phyloP scores from a whole-genome alignment of 2,888 invertebrate species.

The Andrena trimmerana region DNA sequence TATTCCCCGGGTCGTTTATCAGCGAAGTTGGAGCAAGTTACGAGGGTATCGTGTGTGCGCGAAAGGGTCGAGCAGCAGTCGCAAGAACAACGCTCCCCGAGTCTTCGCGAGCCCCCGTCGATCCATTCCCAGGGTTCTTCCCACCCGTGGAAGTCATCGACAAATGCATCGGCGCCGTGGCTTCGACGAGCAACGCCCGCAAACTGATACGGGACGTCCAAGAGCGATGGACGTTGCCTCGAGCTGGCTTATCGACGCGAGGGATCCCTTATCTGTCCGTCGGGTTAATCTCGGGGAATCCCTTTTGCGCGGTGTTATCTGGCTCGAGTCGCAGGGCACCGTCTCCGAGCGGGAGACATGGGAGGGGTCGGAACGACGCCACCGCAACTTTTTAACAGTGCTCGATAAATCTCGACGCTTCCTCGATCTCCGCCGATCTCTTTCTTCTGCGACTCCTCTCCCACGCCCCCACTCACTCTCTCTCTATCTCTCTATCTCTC shows the following conservation, averaged over 20 bases:
- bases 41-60: slow-evolving; percentile 11
- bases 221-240: slow-evolving; percentile 72
- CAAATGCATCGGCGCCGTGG: slow-evolving; percentile 55
- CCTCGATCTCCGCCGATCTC: slow-evolving; percentile 26
- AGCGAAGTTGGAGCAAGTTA: neutral
- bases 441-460: slow-evolving; percentile 2
- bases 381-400: slow-evolving; percentile 79
- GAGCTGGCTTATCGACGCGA: slow-evolving; percentile 74
- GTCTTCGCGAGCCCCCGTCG: neutral
- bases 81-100: slow-evolving; percentile 19
- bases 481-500: slow-evolving; percentile 11
- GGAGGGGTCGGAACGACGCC: slow-evolving; percentile 33
- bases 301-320: slow-evolving; percentile 76
- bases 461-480: neutral
- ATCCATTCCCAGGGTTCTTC: slow-evolving; percentile 15
- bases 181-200: slow-evolving; percentile 44
- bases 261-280: slow-evolving; percentile 76
- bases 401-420: slow-evolving; percentile 77
- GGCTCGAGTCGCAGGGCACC: slow-evolving; percentile 63
- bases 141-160: slow-evolving; percentile 45
- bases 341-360: slow-evolving; percentile 25
- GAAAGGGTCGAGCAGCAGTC: neutral
- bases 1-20: slow-evolving; percentile 52
- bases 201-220: slow-evolving; percentile 66
- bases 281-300: slow-evolving; percentile 78